A percentile compares a stretch with the other conserved stretches of the same genome.
Evolutionary conservation across 2,888 invertebrate species (phyloP).

Genomic region (Erebia ligea): DNA sequence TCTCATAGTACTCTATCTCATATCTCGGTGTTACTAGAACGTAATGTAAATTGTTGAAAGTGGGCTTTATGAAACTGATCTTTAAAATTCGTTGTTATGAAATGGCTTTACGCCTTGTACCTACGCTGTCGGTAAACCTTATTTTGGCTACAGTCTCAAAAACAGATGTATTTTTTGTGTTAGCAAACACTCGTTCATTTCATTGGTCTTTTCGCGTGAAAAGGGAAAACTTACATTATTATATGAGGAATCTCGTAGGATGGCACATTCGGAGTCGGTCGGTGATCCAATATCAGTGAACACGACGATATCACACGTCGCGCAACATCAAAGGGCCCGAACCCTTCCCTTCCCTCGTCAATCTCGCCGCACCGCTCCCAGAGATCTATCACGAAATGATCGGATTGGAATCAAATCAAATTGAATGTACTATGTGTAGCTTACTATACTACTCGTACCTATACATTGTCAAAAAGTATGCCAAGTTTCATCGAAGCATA

Average conservation of each 20-base stretch:
- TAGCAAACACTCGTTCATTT: background rate
- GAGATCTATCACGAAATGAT: too few relatives aligned
- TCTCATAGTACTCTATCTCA: too few relatives aligned
- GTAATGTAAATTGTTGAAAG: too few relatives aligned
- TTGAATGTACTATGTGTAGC: background rate
- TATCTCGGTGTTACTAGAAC: too few relatives aligned
- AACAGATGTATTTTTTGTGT: background rate
- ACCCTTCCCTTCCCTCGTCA: background rate
- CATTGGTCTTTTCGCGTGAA: background rate
- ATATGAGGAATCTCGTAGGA: background rate
- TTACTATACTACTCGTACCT: background rate
- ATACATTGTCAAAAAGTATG: background rate
- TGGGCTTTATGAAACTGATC: too few relatives aligned
- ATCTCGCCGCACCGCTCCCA: background rate
- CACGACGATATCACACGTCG: background rate
- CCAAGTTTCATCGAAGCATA: background rate
- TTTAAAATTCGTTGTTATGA: too few relatives aligned
- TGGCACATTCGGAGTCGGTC: background rate
- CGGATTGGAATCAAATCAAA: too few relatives aligned
- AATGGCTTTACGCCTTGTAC: too few relatives aligned
- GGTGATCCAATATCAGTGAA: background rate
- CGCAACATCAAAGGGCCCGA: background rate
- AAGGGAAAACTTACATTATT: background rate
- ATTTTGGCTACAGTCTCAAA: background rate
- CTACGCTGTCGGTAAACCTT: too few relatives aligned